Evolutionary conservation across 1,140 invertebrate species (phyloP), one percentile per base, ranked within the genome.

Genomic region (Temnothorax nylanderi): DNA sequence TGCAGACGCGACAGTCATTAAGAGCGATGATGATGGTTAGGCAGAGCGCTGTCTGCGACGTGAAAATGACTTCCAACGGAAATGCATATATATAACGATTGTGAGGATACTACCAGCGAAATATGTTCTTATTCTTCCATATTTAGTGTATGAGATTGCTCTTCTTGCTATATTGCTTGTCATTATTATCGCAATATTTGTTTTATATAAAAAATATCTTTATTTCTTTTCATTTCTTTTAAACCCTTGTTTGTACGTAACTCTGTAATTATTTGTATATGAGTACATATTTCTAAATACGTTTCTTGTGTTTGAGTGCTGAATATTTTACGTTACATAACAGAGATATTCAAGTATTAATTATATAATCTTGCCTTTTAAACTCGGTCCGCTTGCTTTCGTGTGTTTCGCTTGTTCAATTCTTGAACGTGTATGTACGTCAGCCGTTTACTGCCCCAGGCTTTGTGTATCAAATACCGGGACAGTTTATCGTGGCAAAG

Each of bases 61-160:
- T 87, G 84, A 86, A 92, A 93, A 93, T 92, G 56, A 91, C 91
- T 89, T 92, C 71, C 75, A 86, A 80, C 80, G 54, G 71, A 91
- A 67, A 49, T 34, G 13, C 32, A 37, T 2, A 6, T 34, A 32
- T 13, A 86, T 85, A 80, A 92, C 86, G 91, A 90, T 91, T 84
- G 60, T 64, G 65, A 76, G 49, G 86, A 86, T 90, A 90, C 88
- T 89, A 81, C 85, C 47, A 51, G 16, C 16, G 7, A 21, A 41
- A 58, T 32, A 32, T 49, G 37, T 3, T 32, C 56, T 62, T 87
- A 34, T 85, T 41, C 10, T 18, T 72, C 7, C 32, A n/a, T 58
- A 21, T 71, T 69, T 13, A 32, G 1, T 11, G 49, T 8, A 26
- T 18, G 21, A 34, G 26, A 81, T 44, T 21, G 44, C 32, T 21